phyloP scores from a whole-genome alignment of 2,113 vertebrate genomes.

The Coryphaenoides rupestris region DNA sequence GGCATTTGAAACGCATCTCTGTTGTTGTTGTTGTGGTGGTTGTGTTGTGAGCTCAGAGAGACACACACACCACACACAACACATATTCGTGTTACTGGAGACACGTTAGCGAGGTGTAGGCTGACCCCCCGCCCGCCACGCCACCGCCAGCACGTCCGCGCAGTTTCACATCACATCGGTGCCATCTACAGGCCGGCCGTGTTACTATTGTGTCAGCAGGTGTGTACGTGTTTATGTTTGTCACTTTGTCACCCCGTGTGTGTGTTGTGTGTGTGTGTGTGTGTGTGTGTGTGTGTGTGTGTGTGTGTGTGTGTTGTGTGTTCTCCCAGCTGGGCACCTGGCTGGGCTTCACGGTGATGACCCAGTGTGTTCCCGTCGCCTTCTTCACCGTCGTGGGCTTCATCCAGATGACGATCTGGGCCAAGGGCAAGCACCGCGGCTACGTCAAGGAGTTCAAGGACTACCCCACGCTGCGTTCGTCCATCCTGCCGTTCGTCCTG shows the following conservation, averaged over 20 bases:
- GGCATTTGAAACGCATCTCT: too few species aligned
- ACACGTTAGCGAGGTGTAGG: too few species aligned
- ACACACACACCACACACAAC: too few species aligned
- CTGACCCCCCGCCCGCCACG: too few species aligned
- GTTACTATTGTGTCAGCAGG: too few species aligned
- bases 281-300: slow-evolving; percentile 41
- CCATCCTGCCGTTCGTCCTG: slow-evolving; percentile 88
- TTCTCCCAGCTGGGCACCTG: slow-evolving; percentile 82
- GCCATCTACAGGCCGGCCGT: too few species aligned
- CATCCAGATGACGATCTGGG: slow-evolving; percentile 91
- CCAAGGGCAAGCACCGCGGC: slow-evolving; percentile 87
- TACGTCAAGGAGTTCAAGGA: slow-evolving; percentile 89
- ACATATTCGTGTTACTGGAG: too few species aligned
- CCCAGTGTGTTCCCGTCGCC: slow-evolving; percentile 89
- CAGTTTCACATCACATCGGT: not conserved
- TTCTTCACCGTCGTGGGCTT: slow-evolving; percentile 88
- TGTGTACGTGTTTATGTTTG: too few species aligned
- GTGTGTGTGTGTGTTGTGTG: slow-evolving; percentile 42
- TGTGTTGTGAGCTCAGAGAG: too few species aligned
- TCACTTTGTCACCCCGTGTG: too few species aligned
- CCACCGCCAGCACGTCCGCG: not conserved
- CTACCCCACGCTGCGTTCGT: slow-evolving; percentile 86
- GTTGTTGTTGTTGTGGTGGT: too few species aligned
- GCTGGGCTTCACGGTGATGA: slow-evolving; percentile 90
- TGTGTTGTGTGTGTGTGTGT: too few species aligned